Base-by-base conservation (phyloP, 2,797 vertebrate species). In the Rhinatrema bivittatum region DNA sequence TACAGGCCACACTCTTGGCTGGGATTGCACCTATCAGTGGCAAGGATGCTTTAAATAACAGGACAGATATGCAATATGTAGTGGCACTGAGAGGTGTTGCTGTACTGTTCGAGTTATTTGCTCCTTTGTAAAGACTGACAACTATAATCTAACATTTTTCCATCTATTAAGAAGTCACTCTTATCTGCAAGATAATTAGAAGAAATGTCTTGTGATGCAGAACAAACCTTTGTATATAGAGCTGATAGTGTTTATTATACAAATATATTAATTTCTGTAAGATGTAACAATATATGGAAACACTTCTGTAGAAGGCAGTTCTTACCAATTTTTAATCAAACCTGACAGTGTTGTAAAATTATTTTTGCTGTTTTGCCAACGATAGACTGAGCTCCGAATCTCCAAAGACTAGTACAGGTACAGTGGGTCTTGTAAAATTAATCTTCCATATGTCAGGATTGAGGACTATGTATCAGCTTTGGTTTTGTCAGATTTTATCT, bases 401-500 rank as follows among this genome's bases (percentile, higher is more conserved):
- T 74, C 49, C 36, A 46, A 62, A 62, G 52, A 70, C 56, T 52
- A 60, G 60, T 54, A 46, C 58, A 44, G 50, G 53, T 50, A 53
- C 36, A 54, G 58, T 12, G 39, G 62, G 66, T 43, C 45, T 51
- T 34, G 46, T 9, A 51, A 56, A 59, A 65, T 46, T 59, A 65
- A 43, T 53, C 29, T 47, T 56, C 46, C 45, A 38, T 45, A 52
- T 59, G 56, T 65, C 54, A 52, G 49, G 46, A 63, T 46, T 60
- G 45, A 63, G 50, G 53, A 62, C 46, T 50, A 21, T 59, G 57
- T 60, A 58, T 56, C 60, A 55, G 53, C 52, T 62, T 56, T 37
- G 60, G 47, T 60, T 53, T 39, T 61, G 58, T 70, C 40, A 47
- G 68, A 60, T 53, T 67, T 70, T 62, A 45, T 61, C 64, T 63